Evolutionary conservation across 2,888 invertebrate genomes (phyloP), one percentile per base, ranked within the genome.

Genomic region (Sinodicranocentrus sp.): DNA sequence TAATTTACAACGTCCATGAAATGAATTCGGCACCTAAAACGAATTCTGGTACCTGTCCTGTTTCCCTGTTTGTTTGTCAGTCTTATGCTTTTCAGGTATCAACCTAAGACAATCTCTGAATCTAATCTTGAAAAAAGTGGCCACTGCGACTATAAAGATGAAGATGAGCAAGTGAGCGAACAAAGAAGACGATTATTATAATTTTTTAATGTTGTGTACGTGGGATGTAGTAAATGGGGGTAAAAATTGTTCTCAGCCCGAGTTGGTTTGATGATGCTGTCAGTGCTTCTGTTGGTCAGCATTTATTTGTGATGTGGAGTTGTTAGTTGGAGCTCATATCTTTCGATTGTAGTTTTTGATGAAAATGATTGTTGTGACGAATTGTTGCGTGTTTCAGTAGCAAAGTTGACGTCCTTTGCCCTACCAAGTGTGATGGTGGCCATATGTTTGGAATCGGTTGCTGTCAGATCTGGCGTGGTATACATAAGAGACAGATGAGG

Each of bases 401-500:
- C 63, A 21, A 63, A 26, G 63, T 33, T 63, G 33, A 33, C 33
- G 39, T 63, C 17, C 19, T 59, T 25, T 59, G 59, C 13, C 25
- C 26, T 6, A 59, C 6, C 25, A 23, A 59, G 19, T 33, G 23
- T 57, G 57, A 57, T n/a, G 6, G 3, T 19, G 57, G 21, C 57
- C 57, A 57, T 21, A 23, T 57, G 57, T 63, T 33, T 33, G 63
- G 28, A 17, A 28, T 5, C 28, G 67, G 65, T 72, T 26, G 19
- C 71, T 72, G 80, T 65, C 80, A 67, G 28, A 39, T 63, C 43
- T n/a, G n/a, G n/a, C n/a, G 48, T 63, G 61, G 21, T 70, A 19
- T 52, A n/a, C n/a, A n/a, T n/a, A n/a, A 67, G 70, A 72, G 80
- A 80, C 57, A 43, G 57, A 72, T 80, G 72, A 80, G 67, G 80